Evolutionary conservation across 2,888 invertebrate genomes (phyloP), one percentile per base, ranked within the genome.

Genomic region (Oscheius myriophilus): DNA sequence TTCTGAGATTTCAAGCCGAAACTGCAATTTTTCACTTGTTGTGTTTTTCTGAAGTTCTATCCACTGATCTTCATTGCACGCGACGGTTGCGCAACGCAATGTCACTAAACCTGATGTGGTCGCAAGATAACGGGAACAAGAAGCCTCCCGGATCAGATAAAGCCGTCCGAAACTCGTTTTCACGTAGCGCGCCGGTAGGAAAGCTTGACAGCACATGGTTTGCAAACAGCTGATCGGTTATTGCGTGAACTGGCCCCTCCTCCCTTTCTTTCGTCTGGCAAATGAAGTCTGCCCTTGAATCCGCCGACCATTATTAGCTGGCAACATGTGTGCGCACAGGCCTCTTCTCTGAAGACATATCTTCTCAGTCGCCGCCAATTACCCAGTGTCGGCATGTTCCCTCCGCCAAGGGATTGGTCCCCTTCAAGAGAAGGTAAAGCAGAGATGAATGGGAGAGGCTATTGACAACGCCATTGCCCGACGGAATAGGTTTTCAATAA

Each of bases 201-300:
- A 33, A 33, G 66, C 66, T n/a, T 53, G 58, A 55, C 53, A 66
- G 66, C 53, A 57, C 66, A 53, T 55, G 57, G 66, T 61, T 61
- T 61, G 46, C 58, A 66, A 66, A 66, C 66, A 66, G 55, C 45
- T 66, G 66, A 66, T 61, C 46, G 26, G 4, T 6, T 61, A 61
- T 66, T 66, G 66, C 66, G 66, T 66, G 66, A 66, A 66, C 66
- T 53, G 41, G 66, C 66, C 43, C 57, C 23, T 66, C 45, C n/a
- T 26, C 57, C 18, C 59, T 57, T 46, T 61, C 33, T 33, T 33
- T n/a, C 33, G 61, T 61, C 61, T 46, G 33, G 46, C 61, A 54
- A 54, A 54, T 54, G 49, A 43, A 21, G 18, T 25, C n/a, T 55
- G 55, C n/a, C 55, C 18, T 26, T 26, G 21, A 18, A 25, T 33